Evolutionary conservation across 1,140 invertebrate species (phyloP), one percentile per base, ranked within the genome.

Genomic region (Leptinotarsa undecemlineata): DNA sequence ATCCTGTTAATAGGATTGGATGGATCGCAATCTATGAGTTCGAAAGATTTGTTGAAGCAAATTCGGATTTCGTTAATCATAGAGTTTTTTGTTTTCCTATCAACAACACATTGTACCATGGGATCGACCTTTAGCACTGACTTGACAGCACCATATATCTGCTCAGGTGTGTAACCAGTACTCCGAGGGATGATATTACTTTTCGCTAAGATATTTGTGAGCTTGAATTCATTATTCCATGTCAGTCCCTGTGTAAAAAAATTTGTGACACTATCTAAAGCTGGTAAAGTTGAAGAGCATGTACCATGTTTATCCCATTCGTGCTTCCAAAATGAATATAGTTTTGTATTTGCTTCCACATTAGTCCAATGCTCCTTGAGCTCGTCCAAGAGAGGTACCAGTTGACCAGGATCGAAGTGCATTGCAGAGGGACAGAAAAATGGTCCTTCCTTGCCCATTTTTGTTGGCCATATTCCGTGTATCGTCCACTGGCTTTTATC

Each of bases 221-320:
- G 84, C 19, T 93, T 86, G 57, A 88, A 79, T 20, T 87, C 87
- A 87, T 90, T 81, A 0, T 90, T 83, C 86, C 91, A 91, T 15
- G 88, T 81, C 2, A 95, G 80, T 0, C 92, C 93, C 76, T 90
- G 86, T 1, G 84, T 80, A 77, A 95, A 95, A 82, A 94, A 96
- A 81, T 94, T 93, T 0, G 88, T 80, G 81, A 95, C 91, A 6
- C 86, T 89, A 77, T 91, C 87, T 1, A 95, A 81, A 8, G 80
- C 63, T n/a, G 89, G 84, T 3, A 94, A 74, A 8, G 82, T 78
- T 1, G 89, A 86, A 17, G 93, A 92, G 81, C 94, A 96, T 1
- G 94, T 94, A 0, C 94, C 94, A 83, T 96, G 94, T 81, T 95
- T 96, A 1, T 87, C 83, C 94, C 94, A 96, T 83, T 95, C 94